Evolutionary conservation across 30 jellyfish, hydroid and myxozoan genomes (phyloP).

Genomic region (Turritopsis rubra): DNA sequence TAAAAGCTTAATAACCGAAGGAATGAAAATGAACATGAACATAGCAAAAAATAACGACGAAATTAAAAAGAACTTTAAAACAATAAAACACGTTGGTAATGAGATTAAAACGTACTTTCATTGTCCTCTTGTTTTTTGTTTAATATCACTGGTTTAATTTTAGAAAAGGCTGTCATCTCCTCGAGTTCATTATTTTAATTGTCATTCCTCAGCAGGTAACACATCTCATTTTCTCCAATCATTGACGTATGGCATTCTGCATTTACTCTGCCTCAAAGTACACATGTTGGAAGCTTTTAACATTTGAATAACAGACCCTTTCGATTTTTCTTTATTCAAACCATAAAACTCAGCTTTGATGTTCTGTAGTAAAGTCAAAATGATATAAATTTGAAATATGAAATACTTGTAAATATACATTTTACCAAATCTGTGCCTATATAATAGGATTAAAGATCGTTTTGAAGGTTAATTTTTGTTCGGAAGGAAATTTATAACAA

Average conservation of each 20-base stretch:
- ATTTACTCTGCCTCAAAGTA: not conserved
- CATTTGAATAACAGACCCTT: not conserved
- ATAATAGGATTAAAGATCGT: no score
- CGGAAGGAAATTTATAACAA: no score
- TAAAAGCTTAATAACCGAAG: not conserved
- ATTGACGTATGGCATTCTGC: not conserved
- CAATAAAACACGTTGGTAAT: not conserved
- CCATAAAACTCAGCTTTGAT: not conserved
- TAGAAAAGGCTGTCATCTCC: not conserved
- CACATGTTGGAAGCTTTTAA: not conserved
- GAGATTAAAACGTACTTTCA: no score
- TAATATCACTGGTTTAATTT: not conserved
- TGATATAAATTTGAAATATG: not conserved
- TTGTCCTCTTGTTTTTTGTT: not conserved
- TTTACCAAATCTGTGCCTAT: not conserved
- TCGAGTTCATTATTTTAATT: not conserved
- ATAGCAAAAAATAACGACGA: no score
- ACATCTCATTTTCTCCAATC: not conserved
- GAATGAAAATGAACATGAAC: no score
- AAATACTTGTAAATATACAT: no score
- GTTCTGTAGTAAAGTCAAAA: not conserved
- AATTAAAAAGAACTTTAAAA: no score
- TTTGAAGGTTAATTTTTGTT: not conserved
- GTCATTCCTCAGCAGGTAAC: not conserved
- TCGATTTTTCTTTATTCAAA: not conserved